These are phyloP conservation scores for Geopemphigus sp. DNA, from an alignment of 1,140 invertebrate species.

Conservation along the genomic window DNA sequence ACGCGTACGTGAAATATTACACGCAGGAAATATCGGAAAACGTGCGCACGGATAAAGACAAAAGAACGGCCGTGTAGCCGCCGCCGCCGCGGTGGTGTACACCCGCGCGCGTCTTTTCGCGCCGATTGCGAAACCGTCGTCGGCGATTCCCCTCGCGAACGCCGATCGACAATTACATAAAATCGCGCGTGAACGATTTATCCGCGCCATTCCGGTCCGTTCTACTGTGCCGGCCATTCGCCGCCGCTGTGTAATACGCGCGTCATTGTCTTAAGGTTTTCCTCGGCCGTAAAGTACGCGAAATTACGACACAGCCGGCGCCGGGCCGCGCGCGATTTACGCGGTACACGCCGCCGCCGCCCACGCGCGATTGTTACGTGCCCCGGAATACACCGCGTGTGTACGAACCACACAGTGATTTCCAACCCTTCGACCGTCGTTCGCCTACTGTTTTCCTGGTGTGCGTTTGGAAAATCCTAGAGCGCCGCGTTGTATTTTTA, in stretches of 20 bases:
- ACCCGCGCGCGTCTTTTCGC: neutral
- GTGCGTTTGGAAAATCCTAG: too few relatives aligned
- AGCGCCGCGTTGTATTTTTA: too few relatives aligned
- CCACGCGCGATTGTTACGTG: neutral
- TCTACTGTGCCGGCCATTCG: too few relatives aligned
- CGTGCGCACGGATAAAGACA: neutral
- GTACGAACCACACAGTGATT: neutral
- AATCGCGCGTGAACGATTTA: too few relatives aligned
- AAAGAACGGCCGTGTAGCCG: neutral
- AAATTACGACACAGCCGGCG: neutral
- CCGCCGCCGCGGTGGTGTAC: neutral
- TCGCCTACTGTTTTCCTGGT: too few relatives aligned
- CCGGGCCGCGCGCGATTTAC: neutral
- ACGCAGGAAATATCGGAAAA: conserved; percentile 6
- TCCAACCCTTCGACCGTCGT: conserved; percentile 19
- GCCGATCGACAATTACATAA: neutral
- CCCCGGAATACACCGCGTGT: too few relatives aligned
- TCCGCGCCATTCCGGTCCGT: too few relatives aligned
- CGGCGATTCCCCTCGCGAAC: conserved; percentile 17
- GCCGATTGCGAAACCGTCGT: neutral
- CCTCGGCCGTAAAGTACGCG: neutral
- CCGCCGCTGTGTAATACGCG: too few relatives aligned
- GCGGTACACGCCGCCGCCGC: neutral
- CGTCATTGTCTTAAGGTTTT: neutral
- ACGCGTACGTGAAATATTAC: too few relatives aligned